Evolutionary conservation across 37 sponge, comb jelly and placozoan species (phyloP).

Genomic region (Petrosia ficiformis): DNA sequence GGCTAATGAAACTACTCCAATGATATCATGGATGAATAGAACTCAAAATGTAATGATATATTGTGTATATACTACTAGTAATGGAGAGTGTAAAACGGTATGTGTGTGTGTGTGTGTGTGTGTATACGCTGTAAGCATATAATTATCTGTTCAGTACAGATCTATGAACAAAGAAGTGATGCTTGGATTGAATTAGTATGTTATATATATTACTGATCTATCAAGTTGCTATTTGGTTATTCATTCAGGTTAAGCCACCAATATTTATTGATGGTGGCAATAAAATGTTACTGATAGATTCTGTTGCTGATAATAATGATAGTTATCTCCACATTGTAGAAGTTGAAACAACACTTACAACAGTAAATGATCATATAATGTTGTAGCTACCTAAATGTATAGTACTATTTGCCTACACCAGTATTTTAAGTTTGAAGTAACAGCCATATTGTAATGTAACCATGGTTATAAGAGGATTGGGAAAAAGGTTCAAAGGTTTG

Average conservation of each 20-base stretch:
- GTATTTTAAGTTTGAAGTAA: background rate
- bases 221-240: background rate
- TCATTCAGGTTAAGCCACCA: background rate
- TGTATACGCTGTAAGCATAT: background rate
- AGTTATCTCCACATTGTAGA: constrained; percentile 37
- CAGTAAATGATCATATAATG: too few species aligned
- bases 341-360: too few species aligned
- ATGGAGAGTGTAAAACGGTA: background rate
- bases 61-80: constrained; percentile 21
- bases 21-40: constrained; percentile 56
- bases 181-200: constrained; percentile 17
- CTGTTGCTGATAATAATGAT: constrained; percentile 11
- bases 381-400: too few species aligned
- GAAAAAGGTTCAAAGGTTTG: too few species aligned
- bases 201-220: background rate
- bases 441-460: too few species aligned
- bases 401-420: too few species aligned
- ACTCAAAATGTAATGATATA: constrained; percentile 29
- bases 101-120: background rate
- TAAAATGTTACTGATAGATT: constrained; percentile 3
- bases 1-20: constrained; percentile 17
- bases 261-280: background rate
- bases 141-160: background rate
- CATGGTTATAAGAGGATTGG: too few species aligned
- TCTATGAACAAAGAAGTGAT: constrained; percentile 7